phyloP scores from a whole-genome alignment of 2,113 vertebrate genomes.

The Rhynchomys soricoides region DNA sequence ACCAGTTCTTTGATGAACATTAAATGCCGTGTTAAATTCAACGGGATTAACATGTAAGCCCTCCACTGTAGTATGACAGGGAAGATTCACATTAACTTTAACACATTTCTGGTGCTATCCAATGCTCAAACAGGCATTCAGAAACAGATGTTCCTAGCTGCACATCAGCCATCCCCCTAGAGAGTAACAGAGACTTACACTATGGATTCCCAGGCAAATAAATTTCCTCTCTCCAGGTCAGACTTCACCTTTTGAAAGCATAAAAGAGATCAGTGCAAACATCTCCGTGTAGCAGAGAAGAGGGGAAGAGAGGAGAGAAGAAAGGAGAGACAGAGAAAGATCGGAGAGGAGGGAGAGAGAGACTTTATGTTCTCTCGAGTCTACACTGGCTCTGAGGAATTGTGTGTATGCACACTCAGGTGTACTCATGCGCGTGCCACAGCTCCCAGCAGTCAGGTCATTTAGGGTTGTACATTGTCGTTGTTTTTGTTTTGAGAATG shows the following conservation, averaged over 20 bases:
- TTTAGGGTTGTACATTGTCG: conserved; percentile 38
- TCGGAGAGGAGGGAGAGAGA: background rate
- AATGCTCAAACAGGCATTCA: conserved; percentile 51
- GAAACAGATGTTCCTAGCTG: conserved; percentile 54
- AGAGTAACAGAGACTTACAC: conserved; percentile 47
- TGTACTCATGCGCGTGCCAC: background rate
- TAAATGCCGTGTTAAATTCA: conserved; percentile 19
- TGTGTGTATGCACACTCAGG: background rate
- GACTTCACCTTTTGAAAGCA: background rate
- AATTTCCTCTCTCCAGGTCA: background rate
- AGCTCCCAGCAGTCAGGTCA: conserved; percentile 45
- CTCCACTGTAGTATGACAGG: background rate
- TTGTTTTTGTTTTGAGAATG: background rate
- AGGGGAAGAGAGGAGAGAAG: background rate
- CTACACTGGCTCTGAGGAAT: background rate
- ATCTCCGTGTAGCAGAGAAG: background rate
- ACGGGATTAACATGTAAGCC: conserved; percentile 20
- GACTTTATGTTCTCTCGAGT: background rate
- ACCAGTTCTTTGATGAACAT: conserved; percentile 8
- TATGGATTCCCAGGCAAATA: conserved; percentile 47
- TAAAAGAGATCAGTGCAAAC: background rate
- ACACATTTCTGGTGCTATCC: conserved; percentile 20
- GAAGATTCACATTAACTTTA: background rate
- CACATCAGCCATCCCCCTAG: conserved; percentile 15
- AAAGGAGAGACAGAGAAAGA: background rate